Evolutionary conservation across 1,140 invertebrate genomes (phyloP), one percentile per base, ranked within the genome.

Genomic region (Drosophila neocordata): DNA sequence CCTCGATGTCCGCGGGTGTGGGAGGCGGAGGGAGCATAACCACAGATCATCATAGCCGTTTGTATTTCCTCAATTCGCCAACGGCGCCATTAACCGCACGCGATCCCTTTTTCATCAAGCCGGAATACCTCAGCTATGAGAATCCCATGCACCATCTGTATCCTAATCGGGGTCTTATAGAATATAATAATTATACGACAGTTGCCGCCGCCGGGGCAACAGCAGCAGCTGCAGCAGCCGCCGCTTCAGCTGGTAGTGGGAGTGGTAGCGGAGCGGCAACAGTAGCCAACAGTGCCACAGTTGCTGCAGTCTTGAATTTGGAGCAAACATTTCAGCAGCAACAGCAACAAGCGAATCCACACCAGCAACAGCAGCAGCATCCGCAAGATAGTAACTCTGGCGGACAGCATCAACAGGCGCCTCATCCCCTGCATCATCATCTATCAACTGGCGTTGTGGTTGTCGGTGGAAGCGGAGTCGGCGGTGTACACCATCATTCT

Each of bases 61-160:
- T 91, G 38, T 91, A 91, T 75, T 91, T 91, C 70, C 85, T 91
- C 55, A 91, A 91, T 63, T 89, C 84, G 63, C 90, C 89, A 15
- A 89, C 89, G 69, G 78, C 85, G 44, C 69, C 85, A 62, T 74
- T 89, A 11, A 73, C 74, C 52, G 73, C 79, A 56, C 73, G 87
- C 44, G 89, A 91, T 68, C 82, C 89, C 52, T 91, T 91, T 71
- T 91, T 91, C 66, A 91, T 91, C 11, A 91, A 91, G 67, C 89
- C 89, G 59, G 89, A 91, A 81, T 91, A 91, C 73, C 85, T 91
- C 75, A 91, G 82, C 80, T 91, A 91, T 91, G 89, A 91, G 81
- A 91, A 72, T 75, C 89, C 89, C 82, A 90, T 90, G 89, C 89
- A 90, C 76, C 89, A 90, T 81, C 65, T 91, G 41, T 91, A 91